Percentiles rank a stretch among this genome's conserved stretches.
These are phyloP conservation scores for Cryptoblepharus egeriae DNA, from an alignment of 2,797 vertebrate genomes.

Conservation along the genomic window DNA sequence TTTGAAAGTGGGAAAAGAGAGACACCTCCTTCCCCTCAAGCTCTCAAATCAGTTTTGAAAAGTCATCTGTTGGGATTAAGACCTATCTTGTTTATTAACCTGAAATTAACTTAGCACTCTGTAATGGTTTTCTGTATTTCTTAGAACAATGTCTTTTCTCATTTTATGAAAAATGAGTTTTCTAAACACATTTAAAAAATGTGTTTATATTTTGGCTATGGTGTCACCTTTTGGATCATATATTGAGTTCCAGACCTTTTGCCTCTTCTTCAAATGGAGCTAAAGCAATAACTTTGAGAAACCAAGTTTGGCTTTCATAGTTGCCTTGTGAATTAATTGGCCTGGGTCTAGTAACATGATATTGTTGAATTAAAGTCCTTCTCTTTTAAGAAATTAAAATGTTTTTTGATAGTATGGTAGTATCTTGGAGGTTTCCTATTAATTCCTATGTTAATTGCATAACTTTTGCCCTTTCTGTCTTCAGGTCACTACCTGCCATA, in stretches of 20 bases:
- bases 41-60: background rate
- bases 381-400: background rate
- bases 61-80: background rate
- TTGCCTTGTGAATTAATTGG: no score
- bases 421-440: background rate
- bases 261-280: no score
- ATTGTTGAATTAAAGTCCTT: background rate
- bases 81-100: no score
- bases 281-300: no score
- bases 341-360: no score
- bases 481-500: conserved; percentile 94
- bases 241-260: no score
- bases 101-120: background rate
- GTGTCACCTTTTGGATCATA: no score
- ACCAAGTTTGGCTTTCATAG: no score
- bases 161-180: no score
- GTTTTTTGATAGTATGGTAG: background rate
- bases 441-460: background rate
- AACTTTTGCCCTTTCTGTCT: conserved; percentile 19
- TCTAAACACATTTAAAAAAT: no score
- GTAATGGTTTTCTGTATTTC: background rate
- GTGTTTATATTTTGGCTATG: no score
- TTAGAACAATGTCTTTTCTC: no score
- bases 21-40: background rate
- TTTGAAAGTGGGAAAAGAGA: background rate